Evolutionary conservation across 2,797 vertebrate genomes (phyloP), one percentile per base, ranked within the genome.

Genomic region (Morus bassanus): DNA sequence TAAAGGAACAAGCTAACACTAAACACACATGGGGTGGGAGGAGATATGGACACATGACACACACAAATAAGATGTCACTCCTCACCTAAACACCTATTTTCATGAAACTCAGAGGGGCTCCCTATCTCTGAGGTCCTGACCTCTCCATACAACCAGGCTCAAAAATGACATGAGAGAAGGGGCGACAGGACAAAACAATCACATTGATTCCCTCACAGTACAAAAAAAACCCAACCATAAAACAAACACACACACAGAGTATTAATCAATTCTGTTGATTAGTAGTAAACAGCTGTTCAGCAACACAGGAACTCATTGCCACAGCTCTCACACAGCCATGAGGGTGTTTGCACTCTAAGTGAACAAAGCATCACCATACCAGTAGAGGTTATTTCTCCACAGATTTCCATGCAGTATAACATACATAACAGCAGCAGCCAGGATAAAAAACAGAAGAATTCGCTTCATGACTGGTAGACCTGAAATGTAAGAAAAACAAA

Each of bases 401-500:
- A 98, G 87, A 91, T 98, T 98, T 89, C 98, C 97, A 39, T 98
- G 98, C 63, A 98, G 96, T 75, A 98, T 97, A 13, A 96, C 98
- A 85, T 98, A 98, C 87, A 98, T 98, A 84, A 98, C 97, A 86
- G 97, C 96, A 65, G 98, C 98, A 95, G 97, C 98, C 95, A 98
- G 94, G 90, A 98, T 95, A 80, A 98, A 97, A 92, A 91, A 27
- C 33, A 98, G 78, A 16, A 98, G 97, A 92, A 98, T 97, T 85
- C 97, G 97, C 98, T 95, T 98, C 98, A 98, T 98, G 98, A 97
- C 97, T 98, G 94, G 91, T 77, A 91, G 88, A 93, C 85, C 98
- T 98, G 97, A 93, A 98, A 97, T 1, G 25, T 10, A 97, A 73
- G 43, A 81, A 83, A 79, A 69, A 76, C 21, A 95, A 41, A 73